Evolutionary conservation across 1,140 invertebrate species (phyloP).

Genomic region (Nymphalis io): DNA sequence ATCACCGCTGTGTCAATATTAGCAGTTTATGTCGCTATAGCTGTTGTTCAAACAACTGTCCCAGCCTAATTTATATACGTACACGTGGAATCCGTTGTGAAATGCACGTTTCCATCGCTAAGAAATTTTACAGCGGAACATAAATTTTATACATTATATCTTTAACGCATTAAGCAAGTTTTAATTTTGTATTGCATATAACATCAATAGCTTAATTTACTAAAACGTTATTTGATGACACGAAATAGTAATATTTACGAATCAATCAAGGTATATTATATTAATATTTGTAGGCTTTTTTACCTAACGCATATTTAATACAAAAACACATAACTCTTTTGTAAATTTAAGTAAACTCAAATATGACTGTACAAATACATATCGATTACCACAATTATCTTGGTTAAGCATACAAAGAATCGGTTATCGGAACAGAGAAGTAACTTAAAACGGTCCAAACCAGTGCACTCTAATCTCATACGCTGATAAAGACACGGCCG

Average conservation of each 20-base stretch:
- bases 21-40: constrained; percentile 44
- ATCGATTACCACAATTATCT: constrained; percentile 36
- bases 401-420: constrained; percentile 38
- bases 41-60: constrained; percentile 61
- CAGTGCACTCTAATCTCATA: constrained; percentile 43
- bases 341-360: constrained; percentile 7
- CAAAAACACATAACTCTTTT: constrained; percentile 11
- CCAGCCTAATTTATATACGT: constrained; percentile 58
- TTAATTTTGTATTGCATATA: neutral
- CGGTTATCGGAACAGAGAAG: constrained; percentile 38
- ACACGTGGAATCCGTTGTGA: constrained; percentile 44
- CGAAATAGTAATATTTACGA: no score
- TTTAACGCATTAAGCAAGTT: neutral
- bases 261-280: neutral
- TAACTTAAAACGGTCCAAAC: constrained; percentile 45
- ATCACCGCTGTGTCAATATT: constrained; percentile 61
- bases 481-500: constrained; percentile 38
- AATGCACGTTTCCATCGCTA: constrained; percentile 6
- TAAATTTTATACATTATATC: no score
- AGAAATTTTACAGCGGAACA: neutral
- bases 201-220: no score
- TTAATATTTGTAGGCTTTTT: neutral
- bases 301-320: neutral
- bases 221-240: no score
- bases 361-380: constrained; percentile 28